phyloP scores from a whole-genome alignment of 35 echinoderm and acorn worm species.

The Heliocidaris erythrogramma region DNA sequence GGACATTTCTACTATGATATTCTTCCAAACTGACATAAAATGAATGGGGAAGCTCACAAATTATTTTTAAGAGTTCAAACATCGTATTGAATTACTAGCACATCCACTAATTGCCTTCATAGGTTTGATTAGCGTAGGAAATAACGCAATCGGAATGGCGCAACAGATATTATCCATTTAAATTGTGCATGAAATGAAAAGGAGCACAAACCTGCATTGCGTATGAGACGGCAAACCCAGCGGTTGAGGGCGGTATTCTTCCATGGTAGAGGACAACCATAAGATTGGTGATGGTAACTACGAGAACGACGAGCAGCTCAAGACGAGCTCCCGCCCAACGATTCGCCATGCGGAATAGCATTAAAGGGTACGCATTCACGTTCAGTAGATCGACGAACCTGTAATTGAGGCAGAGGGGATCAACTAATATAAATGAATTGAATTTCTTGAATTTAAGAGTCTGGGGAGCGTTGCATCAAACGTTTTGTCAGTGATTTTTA shows the following conservation, averaged over 20 bases:
- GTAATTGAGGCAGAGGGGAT: background rate
- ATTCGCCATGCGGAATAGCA: conserved; percentile 84
- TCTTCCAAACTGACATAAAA: too few relatives aligned
- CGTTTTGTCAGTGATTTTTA: too few relatives aligned
- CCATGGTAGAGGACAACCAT: conserved; percentile 66
- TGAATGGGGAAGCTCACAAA: too few relatives aligned
- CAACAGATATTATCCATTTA: background rate
- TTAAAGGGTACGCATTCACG: conserved; percentile 72
- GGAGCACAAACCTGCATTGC: conserved; percentile 80
- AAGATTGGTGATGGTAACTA: conserved; percentile 60
- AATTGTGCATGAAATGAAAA: background rate
- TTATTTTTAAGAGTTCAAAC: too few relatives aligned
- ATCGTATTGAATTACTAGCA: background rate
- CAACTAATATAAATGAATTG: too few relatives aligned
- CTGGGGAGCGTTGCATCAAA: too few relatives aligned
- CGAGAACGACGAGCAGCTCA: conserved; percentile 62
- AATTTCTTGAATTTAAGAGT: too few relatives aligned
- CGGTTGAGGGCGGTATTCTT: conserved; percentile 62
- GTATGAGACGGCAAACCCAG: conserved; percentile 81
- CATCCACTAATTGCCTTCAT: background rate
- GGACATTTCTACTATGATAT: too few relatives aligned
- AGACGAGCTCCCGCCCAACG: conserved; percentile 86
- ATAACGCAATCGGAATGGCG: background rate
- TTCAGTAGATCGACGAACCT: conserved; percentile 85
- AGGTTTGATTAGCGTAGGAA: too few relatives aligned